These are phyloP conservation scores for Hippoglossus hippoglossus DNA, from an alignment of 2,797 vertebrate genomes.

Conservation along the genomic window DNA sequence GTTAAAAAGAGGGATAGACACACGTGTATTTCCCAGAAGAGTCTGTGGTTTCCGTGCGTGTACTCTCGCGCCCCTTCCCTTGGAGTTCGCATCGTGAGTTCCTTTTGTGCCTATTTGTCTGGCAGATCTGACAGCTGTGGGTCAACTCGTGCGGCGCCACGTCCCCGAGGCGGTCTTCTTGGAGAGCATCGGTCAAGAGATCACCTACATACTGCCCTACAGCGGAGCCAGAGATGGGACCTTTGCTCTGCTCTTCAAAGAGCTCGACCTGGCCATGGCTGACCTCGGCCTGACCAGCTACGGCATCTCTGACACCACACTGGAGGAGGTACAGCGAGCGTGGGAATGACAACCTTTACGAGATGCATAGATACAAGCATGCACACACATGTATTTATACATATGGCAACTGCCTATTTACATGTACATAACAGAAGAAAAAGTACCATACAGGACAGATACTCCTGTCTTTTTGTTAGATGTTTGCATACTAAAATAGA, in stretches of 20 bases:
- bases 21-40: background rate
- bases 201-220: slow-evolving; percentile 95
- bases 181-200: slow-evolving; percentile 95
- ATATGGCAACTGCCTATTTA: background rate
- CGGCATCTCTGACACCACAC: slow-evolving; percentile 95
- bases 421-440: background rate
- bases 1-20: background rate
- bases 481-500: too few relatives aligned
- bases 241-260: slow-evolving; percentile 92
- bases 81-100: background rate
- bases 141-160: slow-evolving; percentile 87
- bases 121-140: slow-evolving; percentile 72
- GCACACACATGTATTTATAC: background rate
- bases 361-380: background rate
- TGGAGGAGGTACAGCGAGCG: slow-evolving; percentile 90
- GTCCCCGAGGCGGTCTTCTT: slow-evolving; percentile 90
- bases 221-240: slow-evolving; percentile 91
- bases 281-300: slow-evolving; percentile 94
- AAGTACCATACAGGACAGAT: background rate
- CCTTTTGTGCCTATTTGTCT: slow-evolving; percentile 3
- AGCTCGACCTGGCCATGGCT: slow-evolving; percentile 90
- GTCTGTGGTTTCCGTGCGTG: background rate
- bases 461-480: too few relatives aligned
- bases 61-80: too few relatives aligned
- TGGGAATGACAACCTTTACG: slow-evolving; percentile 6